Percentiles rank a stretch among this genome's conserved stretches.
Conservation (phyloP, 2,888 invertebrate species). For the Papilio elwesi region DNA sequence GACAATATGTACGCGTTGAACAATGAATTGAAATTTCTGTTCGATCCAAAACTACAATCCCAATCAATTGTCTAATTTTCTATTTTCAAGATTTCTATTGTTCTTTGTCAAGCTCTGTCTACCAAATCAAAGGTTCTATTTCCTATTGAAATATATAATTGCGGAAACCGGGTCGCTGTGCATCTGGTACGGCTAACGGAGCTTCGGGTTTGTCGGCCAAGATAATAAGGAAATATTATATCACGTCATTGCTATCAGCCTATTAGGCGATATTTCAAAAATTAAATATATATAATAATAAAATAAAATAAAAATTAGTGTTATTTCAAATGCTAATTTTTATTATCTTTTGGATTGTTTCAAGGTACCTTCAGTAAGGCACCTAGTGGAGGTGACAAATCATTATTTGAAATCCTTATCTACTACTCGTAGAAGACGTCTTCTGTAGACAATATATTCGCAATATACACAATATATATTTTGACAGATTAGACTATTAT, state of each 20-base stretch:
- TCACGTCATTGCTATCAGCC: slow-evolving; percentile 8
- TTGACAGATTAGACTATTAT: too few species aligned
- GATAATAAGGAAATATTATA: slow-evolving; percentile 12
- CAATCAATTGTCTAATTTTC: slow-evolving; percentile 2
- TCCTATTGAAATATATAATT: slow-evolving; percentile 70
- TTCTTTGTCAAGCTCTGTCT: slow-evolving; percentile 26
- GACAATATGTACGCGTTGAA: not conserved
- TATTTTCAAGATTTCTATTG: not conserved
- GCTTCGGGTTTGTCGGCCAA: slow-evolving; percentile 50
- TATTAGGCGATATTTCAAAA: not conserved
- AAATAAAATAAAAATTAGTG: too few species aligned
- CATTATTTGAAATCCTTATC: too few species aligned
- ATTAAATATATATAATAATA: too few species aligned
- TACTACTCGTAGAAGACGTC: too few species aligned
- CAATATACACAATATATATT: too few species aligned
- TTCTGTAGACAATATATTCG: too few species aligned
- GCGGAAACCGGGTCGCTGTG: slow-evolving; percentile 63
- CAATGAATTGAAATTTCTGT: not conserved
- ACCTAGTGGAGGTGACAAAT: too few species aligned
- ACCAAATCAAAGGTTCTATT: slow-evolving; percentile 48
- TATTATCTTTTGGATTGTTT: too few species aligned
- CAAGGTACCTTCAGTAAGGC: too few species aligned
- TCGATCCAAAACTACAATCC: not conserved
- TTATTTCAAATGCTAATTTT: too few species aligned
- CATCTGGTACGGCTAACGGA: slow-evolving; percentile 73